Conservation (phyloP, 2,113 vertebrate genomes). For the Ammodytes dubius region DNA sequence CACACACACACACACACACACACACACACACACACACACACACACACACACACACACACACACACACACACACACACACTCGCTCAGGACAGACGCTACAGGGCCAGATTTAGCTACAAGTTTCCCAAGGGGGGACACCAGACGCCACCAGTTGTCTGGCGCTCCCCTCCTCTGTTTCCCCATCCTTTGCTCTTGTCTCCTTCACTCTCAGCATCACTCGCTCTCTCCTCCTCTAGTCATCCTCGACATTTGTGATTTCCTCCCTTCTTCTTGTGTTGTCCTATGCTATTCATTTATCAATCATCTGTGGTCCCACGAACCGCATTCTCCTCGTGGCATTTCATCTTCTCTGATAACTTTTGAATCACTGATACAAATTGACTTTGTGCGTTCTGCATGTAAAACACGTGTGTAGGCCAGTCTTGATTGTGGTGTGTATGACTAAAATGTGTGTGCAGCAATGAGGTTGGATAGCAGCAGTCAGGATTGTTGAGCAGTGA, state of each 20-base stretch:
- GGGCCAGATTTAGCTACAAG: conserved; percentile 81
- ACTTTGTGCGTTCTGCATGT: conserved; percentile 12
- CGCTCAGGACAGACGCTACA: conserved; percentile 72
- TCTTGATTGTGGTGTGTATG: conserved; percentile 11
- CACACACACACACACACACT: conserved; percentile 52
- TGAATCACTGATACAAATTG: not conserved
- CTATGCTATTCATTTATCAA: not conserved
- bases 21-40: too few relatives aligned
- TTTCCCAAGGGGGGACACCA: conserved; percentile 76
- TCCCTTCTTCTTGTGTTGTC: not conserved
- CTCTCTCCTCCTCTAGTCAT: conserved; percentile 24
- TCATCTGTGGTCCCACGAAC: not conserved
- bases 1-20: too few relatives aligned
- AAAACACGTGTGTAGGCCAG: conserved; percentile 10
- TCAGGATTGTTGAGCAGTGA: conserved; percentile 63
- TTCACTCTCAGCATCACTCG: conserved; percentile 20
- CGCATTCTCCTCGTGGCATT: not conserved
- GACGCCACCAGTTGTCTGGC: conserved; percentile 78
- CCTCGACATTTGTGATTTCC: conserved; percentile 19
- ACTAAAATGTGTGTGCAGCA: conserved; percentile 27
- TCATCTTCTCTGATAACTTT: not conserved
- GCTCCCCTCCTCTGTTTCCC: conserved; percentile 62
- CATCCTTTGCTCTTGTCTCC: conserved; percentile 44
- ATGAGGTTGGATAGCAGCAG: conserved; percentile 54
- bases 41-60: too few relatives aligned